Percentiles rank a stretch among this genome's conserved stretches.
phyloP scores from a whole-genome alignment of 2,888 invertebrate species.

The Cephus runcator region DNA sequence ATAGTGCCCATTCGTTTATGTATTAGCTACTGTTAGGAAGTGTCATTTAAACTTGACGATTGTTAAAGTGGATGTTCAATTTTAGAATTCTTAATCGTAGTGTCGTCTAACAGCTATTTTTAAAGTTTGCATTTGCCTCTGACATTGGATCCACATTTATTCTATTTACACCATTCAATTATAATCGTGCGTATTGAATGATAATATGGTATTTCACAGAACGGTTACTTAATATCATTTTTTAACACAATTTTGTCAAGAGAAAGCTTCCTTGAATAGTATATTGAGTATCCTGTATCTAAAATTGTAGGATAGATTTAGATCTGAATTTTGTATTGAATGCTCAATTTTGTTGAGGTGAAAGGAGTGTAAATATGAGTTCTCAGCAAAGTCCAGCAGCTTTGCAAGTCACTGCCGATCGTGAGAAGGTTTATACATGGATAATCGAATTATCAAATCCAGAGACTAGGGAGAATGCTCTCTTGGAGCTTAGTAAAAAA shows the following conservation, averaged over 20 bases:
- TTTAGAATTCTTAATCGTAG: too few species aligned
- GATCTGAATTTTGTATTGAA: too few species aligned
- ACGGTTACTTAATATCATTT: background rate
- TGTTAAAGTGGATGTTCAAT: too few species aligned
- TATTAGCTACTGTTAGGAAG: too few species aligned
- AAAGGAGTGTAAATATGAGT: conserved; percentile 70
- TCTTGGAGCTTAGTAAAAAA: conserved; percentile 93
- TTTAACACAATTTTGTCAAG: background rate
- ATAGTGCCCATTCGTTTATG: too few species aligned
- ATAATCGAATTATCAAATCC: conserved; percentile 92
- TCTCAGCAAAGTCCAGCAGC: conserved; percentile 82
- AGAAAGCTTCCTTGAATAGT: too few species aligned
- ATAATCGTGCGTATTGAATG: background rate
- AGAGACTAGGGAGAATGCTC: conserved; percentile 94
- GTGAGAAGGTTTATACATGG: conserved; percentile 93
- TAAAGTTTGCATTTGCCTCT: too few species aligned
- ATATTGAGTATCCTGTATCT: too few species aligned
- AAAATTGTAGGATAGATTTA: too few species aligned
- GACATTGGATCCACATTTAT: background rate
- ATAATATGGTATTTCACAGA: background rate
- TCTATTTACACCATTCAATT: background rate
- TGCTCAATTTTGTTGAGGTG: too few species aligned
- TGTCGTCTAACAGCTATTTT: too few species aligned
- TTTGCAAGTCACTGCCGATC: conserved; percentile 78
- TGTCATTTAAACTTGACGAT: too few species aligned